Evolutionary conservation across 1,140 invertebrate species (phyloP), one percentile per base, ranked within the genome.

Genomic region (Drosophila ercepeae): DNA sequence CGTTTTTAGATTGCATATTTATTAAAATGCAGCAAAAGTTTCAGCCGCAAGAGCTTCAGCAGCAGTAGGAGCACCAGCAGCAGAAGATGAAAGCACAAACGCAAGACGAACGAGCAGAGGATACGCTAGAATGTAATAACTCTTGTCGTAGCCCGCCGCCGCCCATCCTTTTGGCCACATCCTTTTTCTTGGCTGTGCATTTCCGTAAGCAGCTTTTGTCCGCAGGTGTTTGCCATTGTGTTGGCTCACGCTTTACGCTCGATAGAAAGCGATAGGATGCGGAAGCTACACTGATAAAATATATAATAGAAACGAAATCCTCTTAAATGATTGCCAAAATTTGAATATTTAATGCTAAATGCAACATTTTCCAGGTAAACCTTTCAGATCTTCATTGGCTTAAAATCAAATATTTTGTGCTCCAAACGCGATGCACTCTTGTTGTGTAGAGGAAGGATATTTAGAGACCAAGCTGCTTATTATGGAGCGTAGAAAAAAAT

Each of bases 151-250:
- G 55, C 57, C 59, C 52, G 39, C 14, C 42, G 42, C 16, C 21
- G 16, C 8, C 11, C 8, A n/a, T n/a, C 29, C 13, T 45, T 27
- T 36, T 36, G 14, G 41, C 51, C 50, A 39, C 27, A 6, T 32
- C 32, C 9, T 34, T 25, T 63, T 39, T 29, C 50, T 58, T 39
- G 49, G 61, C 52, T 71, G 53, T 63, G 65, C 71, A 64, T 88
- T 88, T 71, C 73, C 69, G 75, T 88, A 88, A 88, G 82, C 82
- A 57, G 82, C 77, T 88, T 88, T 88, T 78, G 82, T 88, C 70
- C 82, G 82, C 82, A 88, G 82, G 82, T 88, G 82, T 88, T 88
- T 67, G 69, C 82, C 58, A 65, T 82, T 88, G 82, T 88, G 82
- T 88, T 88, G 77, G 82, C 65, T 76, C 75, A 86, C 76, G 68